A percentile compares a stretch with the other conserved stretches of the same genome.
Conservation (phyloP, 2,888 invertebrate species). For the Diloba caeruleocephala region DNA sequence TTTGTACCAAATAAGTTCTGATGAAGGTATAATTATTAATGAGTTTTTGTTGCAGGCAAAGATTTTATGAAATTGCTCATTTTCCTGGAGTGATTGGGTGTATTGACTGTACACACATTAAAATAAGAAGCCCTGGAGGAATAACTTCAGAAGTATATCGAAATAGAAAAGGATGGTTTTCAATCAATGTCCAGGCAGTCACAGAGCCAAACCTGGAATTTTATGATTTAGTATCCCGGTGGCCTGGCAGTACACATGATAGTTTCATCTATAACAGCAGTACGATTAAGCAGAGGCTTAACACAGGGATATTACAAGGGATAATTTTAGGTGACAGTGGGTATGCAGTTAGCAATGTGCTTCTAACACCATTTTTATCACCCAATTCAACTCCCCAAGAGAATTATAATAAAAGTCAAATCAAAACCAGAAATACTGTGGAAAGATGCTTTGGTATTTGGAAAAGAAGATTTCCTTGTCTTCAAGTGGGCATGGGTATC, state of each 20-base stretch:
- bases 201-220: slow-evolving; percentile 49
- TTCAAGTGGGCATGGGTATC: slow-evolving; percentile 16
- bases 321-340: too few species aligned
- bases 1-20: too few species aligned
- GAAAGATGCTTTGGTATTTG: slow-evolving; percentile 40
- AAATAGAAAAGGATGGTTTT: slow-evolving; percentile 48
- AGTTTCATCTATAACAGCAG: slow-evolving; percentile 36
- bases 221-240: slow-evolving; percentile 49
- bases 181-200: slow-evolving; percentile 51
- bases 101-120: slow-evolving; percentile 50
- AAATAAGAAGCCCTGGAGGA: slow-evolving; percentile 50
- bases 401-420: slow-evolving; percentile 37
- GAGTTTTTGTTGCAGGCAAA: slow-evolving; percentile 19
- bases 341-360: slow-evolving; percentile 31
- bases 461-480: slow-evolving; percentile 29
- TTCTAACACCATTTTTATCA: slow-evolving; percentile 25
- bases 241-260: slow-evolving; percentile 48
- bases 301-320: slow-evolving; percentile 19
- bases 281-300: slow-evolving; percentile 13
- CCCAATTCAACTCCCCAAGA: slow-evolving; percentile 17
- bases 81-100: slow-evolving; percentile 47
- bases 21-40: too few species aligned
- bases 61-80: slow-evolving; percentile 29
- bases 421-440: slow-evolving; percentile 41
- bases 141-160: slow-evolving; percentile 40